Evolutionary conservation across 2,888 invertebrate species (phyloP), one percentile per base, ranked within the genome.

Genomic region (Trisateles emortualis): DNA sequence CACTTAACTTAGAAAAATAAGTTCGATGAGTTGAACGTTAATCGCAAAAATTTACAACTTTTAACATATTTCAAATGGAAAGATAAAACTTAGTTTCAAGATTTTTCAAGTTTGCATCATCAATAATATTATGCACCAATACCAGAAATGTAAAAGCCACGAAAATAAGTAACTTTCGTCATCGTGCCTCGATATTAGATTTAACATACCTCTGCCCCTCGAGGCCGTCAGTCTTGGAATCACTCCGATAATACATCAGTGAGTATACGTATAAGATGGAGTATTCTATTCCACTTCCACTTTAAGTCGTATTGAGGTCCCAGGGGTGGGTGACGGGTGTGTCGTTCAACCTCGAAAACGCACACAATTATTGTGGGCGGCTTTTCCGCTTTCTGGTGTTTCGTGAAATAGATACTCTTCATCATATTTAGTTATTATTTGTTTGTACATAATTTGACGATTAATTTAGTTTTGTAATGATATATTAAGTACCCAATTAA

Each of bases 281-380:
- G n/a, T n/a, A 73, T 57, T 68, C 62, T 59, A 68, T 65, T 72
- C 52, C 53, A 59, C 59, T 67, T 70, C 59, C 53, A 59, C 52
- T 73, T 57, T 60, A 57, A 63, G 56, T 47, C 50, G 52, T 42
- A 29, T 49, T 50, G 29, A 58, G 57, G 51, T 68, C 74, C 60
- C 74, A 36, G 43, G 67, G 53, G 67, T 48, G 13, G 6, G 59
- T 58, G 8, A 64, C 63, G n/a, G n/a, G n/a, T n/a, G n/a, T n/a
- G 71, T 74, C 71, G 64, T 63, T 63, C 65, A 65, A 24, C 43
- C 52, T 49, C 55, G 53, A 54, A 62, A 68, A 58, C 62, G 46
- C 52, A 61, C 52, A 36, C 19, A 42, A 35, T 24, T 22, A 52
- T 49, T 62, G 58, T 53, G 29, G 45, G 42, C 33, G 47, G 38